Percentiles rank a stretch among this genome's conserved stretches.
These are phyloP conservation scores for Parambassis ranga DNA, from an alignment of 2,797 vertebrate genomes.

Conservation along the genomic window DNA sequence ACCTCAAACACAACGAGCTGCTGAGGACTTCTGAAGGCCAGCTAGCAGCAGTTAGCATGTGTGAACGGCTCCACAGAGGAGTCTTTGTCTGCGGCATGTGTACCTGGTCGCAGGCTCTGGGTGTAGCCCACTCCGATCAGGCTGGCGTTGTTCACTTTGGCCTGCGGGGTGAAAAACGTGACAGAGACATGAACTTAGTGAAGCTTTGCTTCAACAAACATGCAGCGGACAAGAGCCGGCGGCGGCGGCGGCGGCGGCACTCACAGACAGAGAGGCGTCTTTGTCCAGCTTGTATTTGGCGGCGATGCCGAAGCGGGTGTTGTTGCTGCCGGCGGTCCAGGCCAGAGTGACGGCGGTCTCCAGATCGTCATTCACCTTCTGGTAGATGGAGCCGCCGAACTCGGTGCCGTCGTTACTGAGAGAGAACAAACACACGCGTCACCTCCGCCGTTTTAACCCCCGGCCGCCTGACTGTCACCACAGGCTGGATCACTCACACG, in stretches of 20 bases:
- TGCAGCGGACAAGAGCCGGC: too few species aligned
- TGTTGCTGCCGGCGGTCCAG: conserved; percentile 98
- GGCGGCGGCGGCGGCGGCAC: conserved; percentile 16
- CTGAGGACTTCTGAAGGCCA: too few species aligned
- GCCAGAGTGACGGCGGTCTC: conserved; percentile 94
- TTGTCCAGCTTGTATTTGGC: conserved; percentile 91
- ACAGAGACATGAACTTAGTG: too few species aligned
- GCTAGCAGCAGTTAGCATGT: too few species aligned
- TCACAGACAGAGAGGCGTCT: conserved; percentile 87
- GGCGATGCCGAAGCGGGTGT: conserved; percentile 94
- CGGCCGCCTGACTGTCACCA: too few species aligned
- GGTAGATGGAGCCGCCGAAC: conserved; percentile 96
- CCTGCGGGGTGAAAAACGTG: conserved; percentile 71
- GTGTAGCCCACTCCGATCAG: conserved; percentile 94
- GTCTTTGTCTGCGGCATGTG: neutral
- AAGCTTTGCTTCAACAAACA: too few species aligned
- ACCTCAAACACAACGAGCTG: too few species aligned
- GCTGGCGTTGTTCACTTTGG: conserved; percentile 96
- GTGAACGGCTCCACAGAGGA: too few species aligned
- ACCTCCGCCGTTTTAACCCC: too few species aligned
- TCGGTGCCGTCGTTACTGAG: conserved; percentile 93
- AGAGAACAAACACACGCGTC: neutral
- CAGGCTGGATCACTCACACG: conserved; percentile 88
- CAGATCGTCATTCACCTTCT: conserved; percentile 89
- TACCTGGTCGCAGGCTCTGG: conserved; percentile 90